A percentile compares a stretch with the other conserved stretches of the same genome.
Conservation (phyloP, 2,888 invertebrate species). For the Platypus cylindrus region DNA sequence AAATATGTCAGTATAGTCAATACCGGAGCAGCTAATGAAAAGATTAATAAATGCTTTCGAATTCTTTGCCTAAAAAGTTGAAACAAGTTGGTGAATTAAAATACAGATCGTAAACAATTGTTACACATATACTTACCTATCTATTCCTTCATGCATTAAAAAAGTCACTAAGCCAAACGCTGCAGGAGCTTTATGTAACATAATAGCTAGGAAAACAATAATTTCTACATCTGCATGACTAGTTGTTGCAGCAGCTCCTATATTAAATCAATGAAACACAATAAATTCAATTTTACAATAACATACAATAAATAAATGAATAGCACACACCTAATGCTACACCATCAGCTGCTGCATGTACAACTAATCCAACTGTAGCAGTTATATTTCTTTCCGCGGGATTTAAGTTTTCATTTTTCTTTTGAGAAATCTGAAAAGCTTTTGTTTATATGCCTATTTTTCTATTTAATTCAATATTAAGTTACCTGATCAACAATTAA, state of each 20-base stretch:
- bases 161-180: conserved; percentile 98
- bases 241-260: conserved; percentile 93
- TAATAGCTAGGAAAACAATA: conserved; percentile 96
- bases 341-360: conserved; percentile 98
- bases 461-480: neutral
- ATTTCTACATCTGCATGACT: conserved; percentile 93
- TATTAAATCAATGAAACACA: neutral
- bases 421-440: conserved; percentile 38
- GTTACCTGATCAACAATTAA: conserved; percentile 76
- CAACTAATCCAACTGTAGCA: conserved; percentile 92
- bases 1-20: conserved; percentile 85
- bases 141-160: conserved; percentile 86
- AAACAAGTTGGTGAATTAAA: too few species aligned
- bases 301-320: neutral
- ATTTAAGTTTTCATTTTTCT: conserved; percentile 44
- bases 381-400: conserved; percentile 67
- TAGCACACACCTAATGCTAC: conserved; percentile 57
- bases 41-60: conserved; percentile 77
- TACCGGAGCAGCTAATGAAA: conserved; percentile 85
- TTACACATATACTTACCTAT: conserved; percentile 40
- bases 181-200: conserved; percentile 98
- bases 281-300: neutral
- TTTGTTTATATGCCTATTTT: neutral
- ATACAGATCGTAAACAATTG: neutral
- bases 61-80: conserved; percentile 58